phyloP scores from a whole-genome alignment of 2,113 vertebrate species.

The Sylvietta virens region DNA sequence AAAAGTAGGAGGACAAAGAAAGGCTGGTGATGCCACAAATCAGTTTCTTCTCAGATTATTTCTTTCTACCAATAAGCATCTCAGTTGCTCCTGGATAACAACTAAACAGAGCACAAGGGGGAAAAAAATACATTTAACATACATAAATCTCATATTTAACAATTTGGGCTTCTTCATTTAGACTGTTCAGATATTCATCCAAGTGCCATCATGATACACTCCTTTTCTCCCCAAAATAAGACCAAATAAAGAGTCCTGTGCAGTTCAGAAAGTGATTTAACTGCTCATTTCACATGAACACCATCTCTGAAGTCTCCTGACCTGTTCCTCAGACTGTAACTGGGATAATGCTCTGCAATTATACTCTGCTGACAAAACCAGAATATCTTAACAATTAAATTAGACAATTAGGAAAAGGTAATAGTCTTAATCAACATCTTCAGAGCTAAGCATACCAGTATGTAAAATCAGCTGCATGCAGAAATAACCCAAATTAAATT shows the following conservation, averaged over 20 bases:
- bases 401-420: neutral
- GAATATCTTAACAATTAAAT: neutral
- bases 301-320: neutral
- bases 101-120: neutral
- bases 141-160: neutral
- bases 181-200: neutral
- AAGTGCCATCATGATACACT: neutral
- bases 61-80: neutral
- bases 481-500: neutral
- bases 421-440: neutral
- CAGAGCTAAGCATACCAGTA: neutral
- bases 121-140: neutral
- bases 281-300: neutral
- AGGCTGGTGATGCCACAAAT: neutral
- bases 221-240: accelerated
- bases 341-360: neutral
- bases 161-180: neutral
- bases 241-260: neutral
- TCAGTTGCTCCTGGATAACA: neutral
- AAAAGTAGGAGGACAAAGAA: neutral
- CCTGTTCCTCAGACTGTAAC: neutral
- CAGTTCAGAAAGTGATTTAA: neutral
- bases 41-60: neutral
- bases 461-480: neutral
- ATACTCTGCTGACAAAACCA: neutral